These are phyloP conservation scores for Motacilla tschutschensis DNA, from an alignment of 2,113 vertebrate species.

Conservation along the genomic window DNA sequence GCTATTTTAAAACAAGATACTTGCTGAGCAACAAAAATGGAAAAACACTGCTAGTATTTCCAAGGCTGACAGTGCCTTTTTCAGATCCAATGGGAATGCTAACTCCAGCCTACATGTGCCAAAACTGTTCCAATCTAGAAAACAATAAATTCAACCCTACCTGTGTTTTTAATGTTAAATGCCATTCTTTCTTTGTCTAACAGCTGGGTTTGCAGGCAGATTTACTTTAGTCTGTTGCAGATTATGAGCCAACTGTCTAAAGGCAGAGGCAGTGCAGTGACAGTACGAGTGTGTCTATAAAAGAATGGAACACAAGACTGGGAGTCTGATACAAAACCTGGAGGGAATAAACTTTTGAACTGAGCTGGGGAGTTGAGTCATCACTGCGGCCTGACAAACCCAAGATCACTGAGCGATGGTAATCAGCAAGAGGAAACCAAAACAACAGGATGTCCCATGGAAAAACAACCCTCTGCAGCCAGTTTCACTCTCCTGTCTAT, in stretches of 20 bases:
- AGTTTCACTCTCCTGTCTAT: not conserved
- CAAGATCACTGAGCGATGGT: not conserved
- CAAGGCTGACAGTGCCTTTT: not conserved
- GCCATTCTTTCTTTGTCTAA: not conserved
- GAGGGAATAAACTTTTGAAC: constrained; percentile 21
- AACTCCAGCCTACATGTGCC: not conserved
- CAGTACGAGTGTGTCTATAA: not conserved
- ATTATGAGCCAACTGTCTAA: not conserved
- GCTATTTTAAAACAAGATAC: not conserved
- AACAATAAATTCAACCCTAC: not conserved
- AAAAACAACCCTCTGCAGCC: not conserved
- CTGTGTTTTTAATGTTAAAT: not conserved
- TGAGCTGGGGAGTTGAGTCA: not conserved
- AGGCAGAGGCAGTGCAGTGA: not conserved
- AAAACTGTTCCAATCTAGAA: not conserved
- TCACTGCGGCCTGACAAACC: not conserved
- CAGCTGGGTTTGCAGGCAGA: not conserved
- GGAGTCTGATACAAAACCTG: not conserved
- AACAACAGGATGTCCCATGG: not conserved
- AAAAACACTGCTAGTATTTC: not conserved
- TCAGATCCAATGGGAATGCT: not conserved
- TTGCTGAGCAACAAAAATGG: not conserved
- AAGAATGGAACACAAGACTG: not conserved
- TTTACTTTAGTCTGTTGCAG: not conserved
- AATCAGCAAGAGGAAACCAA: not conserved